Base-by-base conservation (phyloP, 1,140 invertebrate species). In the Drosophila simulans region DNA sequence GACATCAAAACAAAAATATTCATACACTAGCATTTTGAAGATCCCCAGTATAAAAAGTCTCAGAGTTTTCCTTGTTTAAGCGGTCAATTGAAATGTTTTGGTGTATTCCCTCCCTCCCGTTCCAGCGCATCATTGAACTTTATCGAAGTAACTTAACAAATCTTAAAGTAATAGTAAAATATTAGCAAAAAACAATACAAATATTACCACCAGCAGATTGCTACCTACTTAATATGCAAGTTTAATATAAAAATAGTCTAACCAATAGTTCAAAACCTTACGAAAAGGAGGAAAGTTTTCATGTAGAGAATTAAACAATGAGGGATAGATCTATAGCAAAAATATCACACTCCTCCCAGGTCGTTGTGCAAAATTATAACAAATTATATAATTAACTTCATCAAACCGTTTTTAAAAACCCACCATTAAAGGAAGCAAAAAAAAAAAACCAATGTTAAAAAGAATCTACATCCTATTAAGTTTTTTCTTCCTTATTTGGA, bases 141-240 rank as follows among this genome's bases (percentile, higher is more conserved):
- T 22, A 64, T 40, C 49, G 27, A 55, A 42, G 13, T 40, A 54
- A 60, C 53, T 43, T 58, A 72, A 22, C 8, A 69, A 76, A 63
- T 56, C 64, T 51, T 58, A 80, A 84, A 80, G 39, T 74, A 88
- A 75, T 85, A 88, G 83, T 78, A 42, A 88, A 86, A 76, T 88
- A 75, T 76, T 86, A 86, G 82, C 58, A 42, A 59, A 83, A 17
- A 75, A 72, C 64, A 79, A 72, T 82, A 88, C 43, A 82, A 75
- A 86, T 86, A 86, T 83, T 88, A 88, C 82, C 82, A 86, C 82
- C 82, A 88, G 75, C 79, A 79, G 65, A 83, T 88, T 86, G 82
- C 83, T 83, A 88, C 65, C 69, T 88, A 88, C 79, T 66, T 79
- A 72, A 82, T 88, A 78, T 60, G 80, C 80, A 74, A 84, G 53